Evolutionary conservation across 2,888 invertebrate species (phyloP).

Genomic region (Caenorhabditis wallacei): DNA sequence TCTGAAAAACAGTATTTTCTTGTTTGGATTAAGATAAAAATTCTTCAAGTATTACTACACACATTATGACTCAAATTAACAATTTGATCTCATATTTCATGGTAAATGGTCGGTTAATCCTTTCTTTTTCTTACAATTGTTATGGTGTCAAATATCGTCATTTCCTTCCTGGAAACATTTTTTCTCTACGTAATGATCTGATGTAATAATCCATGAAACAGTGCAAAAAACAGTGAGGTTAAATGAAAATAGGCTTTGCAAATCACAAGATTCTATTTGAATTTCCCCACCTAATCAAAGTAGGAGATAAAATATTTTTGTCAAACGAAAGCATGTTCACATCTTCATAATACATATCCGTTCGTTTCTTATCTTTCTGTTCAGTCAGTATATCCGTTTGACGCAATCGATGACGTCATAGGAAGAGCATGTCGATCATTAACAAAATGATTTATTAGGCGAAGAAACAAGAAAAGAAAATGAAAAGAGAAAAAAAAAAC

Average conservation of each 20-base stretch:
- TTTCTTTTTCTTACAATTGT: constrained; percentile 14
- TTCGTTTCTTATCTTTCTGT: neutral
- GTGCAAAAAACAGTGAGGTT: neutral
- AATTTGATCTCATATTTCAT: constrained; percentile 10
- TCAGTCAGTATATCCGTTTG: neutral
- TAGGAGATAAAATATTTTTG: too few species aligned
- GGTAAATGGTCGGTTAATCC: constrained; percentile 49
- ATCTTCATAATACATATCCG: neutral
- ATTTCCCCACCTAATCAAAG: too few species aligned
- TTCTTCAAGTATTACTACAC: constrained; percentile 3
- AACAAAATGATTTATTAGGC: constrained; percentile 49
- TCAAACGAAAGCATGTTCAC: too few species aligned
- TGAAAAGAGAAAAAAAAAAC: neutral
- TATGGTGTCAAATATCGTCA: constrained; percentile 31
- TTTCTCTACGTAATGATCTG: constrained; percentile 8
- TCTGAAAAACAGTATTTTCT: neutral
- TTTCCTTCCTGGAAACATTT: neutral
- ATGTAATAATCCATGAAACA: constrained; percentile 15
- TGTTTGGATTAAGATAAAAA: neutral
- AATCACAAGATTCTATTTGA: too few species aligned
- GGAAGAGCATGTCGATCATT: constrained; percentile 22
- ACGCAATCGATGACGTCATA: constrained; percentile 42
- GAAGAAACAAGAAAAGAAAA: constrained; percentile 10
- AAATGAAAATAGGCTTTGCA: too few species aligned
- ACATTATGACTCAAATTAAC: constrained; percentile 43